Conservation (phyloP, 2,888 invertebrate species). For the Eupsilia transversa region DNA sequence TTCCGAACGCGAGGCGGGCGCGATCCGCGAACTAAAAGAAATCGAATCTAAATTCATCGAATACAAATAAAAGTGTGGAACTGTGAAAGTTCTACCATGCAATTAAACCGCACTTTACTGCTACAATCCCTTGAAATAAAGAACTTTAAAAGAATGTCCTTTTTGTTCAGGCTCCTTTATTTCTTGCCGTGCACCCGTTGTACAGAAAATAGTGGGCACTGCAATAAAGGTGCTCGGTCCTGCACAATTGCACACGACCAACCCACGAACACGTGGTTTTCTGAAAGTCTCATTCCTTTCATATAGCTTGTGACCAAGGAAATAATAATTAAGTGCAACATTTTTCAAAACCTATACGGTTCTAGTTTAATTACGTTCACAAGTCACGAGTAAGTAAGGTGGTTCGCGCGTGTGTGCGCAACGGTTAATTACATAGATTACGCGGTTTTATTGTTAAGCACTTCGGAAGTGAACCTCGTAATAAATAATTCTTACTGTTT, state of each 20-base stretch:
- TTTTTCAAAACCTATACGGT: constrained; percentile 53
- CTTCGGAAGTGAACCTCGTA: constrained; percentile 66
- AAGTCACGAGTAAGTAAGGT: constrained; percentile 60
- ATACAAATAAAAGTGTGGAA: constrained; percentile 82
- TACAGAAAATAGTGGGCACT: constrained; percentile 81
- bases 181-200: constrained; percentile 78
- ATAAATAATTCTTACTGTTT: constrained; percentile 72
- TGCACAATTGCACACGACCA: constrained; percentile 78
- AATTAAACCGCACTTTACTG: constrained; percentile 89
- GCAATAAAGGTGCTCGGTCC: constrained; percentile 77
- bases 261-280: constrained; percentile 68
- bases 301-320: constrained; percentile 30
- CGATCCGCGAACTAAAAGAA: constrained; percentile 73
- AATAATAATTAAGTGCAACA: constrained; percentile 54
- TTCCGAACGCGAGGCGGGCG: constrained; percentile 64
- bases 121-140: constrained; percentile 88
- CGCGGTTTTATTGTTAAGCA: constrained; percentile 70
- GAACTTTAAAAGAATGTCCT: constrained; percentile 86
- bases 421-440: constrained; percentile 69
- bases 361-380: constrained; percentile 57
- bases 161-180: constrained; percentile 83
- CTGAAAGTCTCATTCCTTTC: constrained; percentile 73
- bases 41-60: constrained; percentile 85
- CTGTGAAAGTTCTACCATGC: constrained; percentile 84
- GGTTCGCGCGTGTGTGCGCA: constrained; percentile 56